These are phyloP conservation scores for Dione vanillae DNA, from an alignment of 2,888 invertebrate species.

Conservation along the genomic window DNA sequence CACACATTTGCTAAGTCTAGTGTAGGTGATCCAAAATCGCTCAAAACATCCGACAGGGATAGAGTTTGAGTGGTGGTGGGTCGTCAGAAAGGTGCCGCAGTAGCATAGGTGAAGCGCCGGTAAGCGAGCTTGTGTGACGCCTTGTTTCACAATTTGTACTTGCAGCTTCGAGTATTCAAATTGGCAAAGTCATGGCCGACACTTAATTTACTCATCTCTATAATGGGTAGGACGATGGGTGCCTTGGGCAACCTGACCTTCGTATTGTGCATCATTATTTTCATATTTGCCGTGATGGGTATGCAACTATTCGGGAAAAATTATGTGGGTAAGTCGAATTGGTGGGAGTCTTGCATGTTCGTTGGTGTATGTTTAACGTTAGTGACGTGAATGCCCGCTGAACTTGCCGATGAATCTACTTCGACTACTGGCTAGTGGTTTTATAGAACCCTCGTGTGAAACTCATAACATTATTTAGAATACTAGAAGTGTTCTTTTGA, in stretches of 20 bases:
- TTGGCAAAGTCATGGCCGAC: constrained; percentile 98
- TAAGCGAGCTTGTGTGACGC: constrained; percentile 84
- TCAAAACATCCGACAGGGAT: constrained; percentile 46
- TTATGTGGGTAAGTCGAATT: constrained; percentile 90
- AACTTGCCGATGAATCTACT: constrained; percentile 63
- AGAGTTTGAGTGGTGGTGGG: constrained; percentile 66
- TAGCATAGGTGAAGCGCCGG: constrained; percentile 85
- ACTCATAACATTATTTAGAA: constrained; percentile 27
- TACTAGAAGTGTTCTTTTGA: constrained; percentile 31
- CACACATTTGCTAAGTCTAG: constrained; percentile 78
- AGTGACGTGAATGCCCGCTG: constrained; percentile 67
- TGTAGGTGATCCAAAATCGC: constrained; percentile 65
- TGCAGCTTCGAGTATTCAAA: constrained; percentile 97
- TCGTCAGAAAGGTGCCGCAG: constrained; percentile 68
- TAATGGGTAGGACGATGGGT: constrained; percentile 97
- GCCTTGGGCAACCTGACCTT: constrained; percentile 97
- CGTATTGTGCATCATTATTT: constrained; percentile 97
- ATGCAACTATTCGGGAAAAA: constrained; percentile 97
- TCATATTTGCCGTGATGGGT: constrained; percentile 98
- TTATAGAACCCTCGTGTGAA: constrained; percentile 35
- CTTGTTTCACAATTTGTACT: constrained; percentile 84
- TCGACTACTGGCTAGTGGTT: constrained; percentile 47
- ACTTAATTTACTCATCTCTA: constrained; percentile 96
- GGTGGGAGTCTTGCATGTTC: constrained; percentile 84
- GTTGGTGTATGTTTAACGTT: constrained; percentile 79